phyloP scores from a whole-genome alignment of 2,797 vertebrate genomes.

The Pempheris klunzingeri region DNA sequence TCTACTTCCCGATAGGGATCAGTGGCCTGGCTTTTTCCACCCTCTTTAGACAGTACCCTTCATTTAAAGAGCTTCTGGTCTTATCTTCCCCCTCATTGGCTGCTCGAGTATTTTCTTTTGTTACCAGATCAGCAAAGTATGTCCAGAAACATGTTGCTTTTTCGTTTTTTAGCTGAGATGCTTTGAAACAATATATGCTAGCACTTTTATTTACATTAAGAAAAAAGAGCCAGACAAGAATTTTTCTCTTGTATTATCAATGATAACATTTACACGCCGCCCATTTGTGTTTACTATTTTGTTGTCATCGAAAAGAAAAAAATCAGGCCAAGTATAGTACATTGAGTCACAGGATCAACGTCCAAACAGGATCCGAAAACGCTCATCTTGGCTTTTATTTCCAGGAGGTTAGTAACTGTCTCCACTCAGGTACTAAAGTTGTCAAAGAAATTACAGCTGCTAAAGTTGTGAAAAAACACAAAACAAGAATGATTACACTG shows the following conservation, averaged over 20 bases:
- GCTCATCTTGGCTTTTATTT: conserved; percentile 17
- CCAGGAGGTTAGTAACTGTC: not conserved
- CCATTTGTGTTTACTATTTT: conserved; percentile 7
- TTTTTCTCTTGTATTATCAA: conserved; percentile 2
- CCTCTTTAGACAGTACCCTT: conserved; percentile 43
- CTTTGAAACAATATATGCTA: conserved; percentile 19
- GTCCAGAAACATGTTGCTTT: conserved; percentile 21
- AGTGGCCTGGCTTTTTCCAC: conserved; percentile 30
- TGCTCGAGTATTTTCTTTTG: conserved; percentile 41
- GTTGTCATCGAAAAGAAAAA: not conserved
- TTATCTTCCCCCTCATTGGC: conserved; percentile 38
- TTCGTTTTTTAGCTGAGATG: conserved; percentile 16
- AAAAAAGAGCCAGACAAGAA: not conserved
- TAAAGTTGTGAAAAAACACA: not conserved
- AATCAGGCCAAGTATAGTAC: not conserved
- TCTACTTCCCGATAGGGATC: conserved; percentile 56
- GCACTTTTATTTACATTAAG: not conserved
- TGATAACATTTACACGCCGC: not conserved
- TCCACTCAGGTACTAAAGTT: not conserved
- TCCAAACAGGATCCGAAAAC: conserved; percentile 21
- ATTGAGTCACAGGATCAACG: not conserved
- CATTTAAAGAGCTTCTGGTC: conserved; percentile 39
- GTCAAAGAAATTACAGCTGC: not conserved
- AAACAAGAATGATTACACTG: no score
- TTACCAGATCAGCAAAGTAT: conserved; percentile 10